Evolutionary conservation across 2,888 invertebrate genomes (phyloP), one percentile per base, ranked within the genome.

Genomic region (Ochropleura leucogaster): DNA sequence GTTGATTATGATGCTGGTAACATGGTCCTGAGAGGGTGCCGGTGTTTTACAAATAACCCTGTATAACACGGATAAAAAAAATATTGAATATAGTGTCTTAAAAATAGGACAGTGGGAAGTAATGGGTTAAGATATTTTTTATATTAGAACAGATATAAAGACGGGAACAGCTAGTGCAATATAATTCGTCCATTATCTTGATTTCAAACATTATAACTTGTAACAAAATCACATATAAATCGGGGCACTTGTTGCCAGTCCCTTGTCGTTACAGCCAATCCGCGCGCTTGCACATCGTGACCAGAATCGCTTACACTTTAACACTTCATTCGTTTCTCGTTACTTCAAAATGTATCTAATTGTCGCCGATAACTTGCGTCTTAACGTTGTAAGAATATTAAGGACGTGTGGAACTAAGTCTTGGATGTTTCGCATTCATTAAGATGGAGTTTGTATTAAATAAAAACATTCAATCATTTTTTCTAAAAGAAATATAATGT

Each of bases 221-320:
- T 12, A 68, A 71, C 68, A 71, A 71, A 84, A 76, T 84, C 70
- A 72, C 44, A 74, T 76, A 65, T 70, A 80, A 70, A 76, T 67
- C 81, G 66, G 30, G 60, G 20, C 59, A 81, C 85, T 82, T 84
- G 82, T 82, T 74, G 74, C 83, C 67, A 70, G 55, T 30, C 44
- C 53, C 18, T 12, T 18, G 65, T 68, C 57, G 71, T 71, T 62
- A 72, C 18, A 69, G 73, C 30, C 71, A 82, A 77, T 77, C 69
- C 78, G 78, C 65, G 72, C 65, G 70, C 68, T 51, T 55, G 60
- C 18, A 16, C 59, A 68, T 40, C 72, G 77, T 81, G 82, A 72
- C 74, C 55, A 70, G 83, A 82, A 79, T 85, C 30, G n/a, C 12
- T 51, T 68, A 75, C n/a, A 53, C 42, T 65, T 63, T 62, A 65